Base-by-base conservation (phyloP, 2,888 invertebrate genomes). In the Vesta saturnalis region DNA sequence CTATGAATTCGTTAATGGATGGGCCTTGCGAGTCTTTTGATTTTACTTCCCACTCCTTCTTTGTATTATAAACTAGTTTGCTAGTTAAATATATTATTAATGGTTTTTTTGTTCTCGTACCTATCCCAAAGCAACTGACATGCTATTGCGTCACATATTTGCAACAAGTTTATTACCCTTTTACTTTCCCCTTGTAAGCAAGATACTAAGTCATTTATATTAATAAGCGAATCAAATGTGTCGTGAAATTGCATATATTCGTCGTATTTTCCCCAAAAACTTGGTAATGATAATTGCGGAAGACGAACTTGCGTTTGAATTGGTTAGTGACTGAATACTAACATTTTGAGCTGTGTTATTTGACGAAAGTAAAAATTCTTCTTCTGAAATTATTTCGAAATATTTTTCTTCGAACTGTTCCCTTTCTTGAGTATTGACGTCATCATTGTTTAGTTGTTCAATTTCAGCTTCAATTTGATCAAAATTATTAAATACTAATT, bases 11-110 rank as follows among this genome's bases (percentile, higher is more conserved):
- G 3, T 43, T 2, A 5, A 43, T 43, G 10, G 43, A 43, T 12
- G 43, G 43, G 12, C 2, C 1, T 43, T 43, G 4, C 2, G 43
- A n/a, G 43, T 43, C 43, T 12, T 43, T 43, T 43, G 43, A 43
- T 43, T 43, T 43, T 43, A 43, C 12, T 43, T 43, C 12, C 3
- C 43, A 43, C 14, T 43, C 12, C 4, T 14, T 5, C 14, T 43
- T 43, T 43, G 43, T 43, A 14, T 43, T 43, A 43, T 43, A 43
- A 43, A n/a, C 43, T 43, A 43, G 14, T 43, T 43, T 43, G 43
- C 4, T 43, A 1, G 2, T 6, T 43, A 43, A 43, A 12, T 43
- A 43, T 5, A 43, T 43, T 43, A 43, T 10, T 12, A 43, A 43
- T 43, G 43, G 14, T 43, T 43, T 43, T 43, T 43, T 43, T 43